Base-by-base conservation (phyloP, 2,113 vertebrate genomes). In the Xenopus laevis region DNA sequence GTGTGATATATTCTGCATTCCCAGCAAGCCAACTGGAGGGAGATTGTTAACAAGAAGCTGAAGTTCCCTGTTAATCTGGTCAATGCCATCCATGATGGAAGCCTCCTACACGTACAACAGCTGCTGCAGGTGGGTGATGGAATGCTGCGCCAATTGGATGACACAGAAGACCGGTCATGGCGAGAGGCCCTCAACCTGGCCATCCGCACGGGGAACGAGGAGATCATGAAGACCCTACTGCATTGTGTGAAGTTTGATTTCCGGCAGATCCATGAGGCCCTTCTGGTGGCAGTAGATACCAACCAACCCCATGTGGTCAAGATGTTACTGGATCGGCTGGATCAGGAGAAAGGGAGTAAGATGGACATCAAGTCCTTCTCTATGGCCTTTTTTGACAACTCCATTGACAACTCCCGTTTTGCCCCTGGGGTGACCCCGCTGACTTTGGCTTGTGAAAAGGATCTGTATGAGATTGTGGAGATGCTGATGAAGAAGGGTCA, bases 321-420 rank as follows among this genome's bases (percentile, higher is more conserved):
- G 68, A 87, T 83, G 63, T 88, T 97, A n/a, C 85, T 95, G 71
- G 92, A 95, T 79, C 88, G 91, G 1, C 83, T 96, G 60, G 94
- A 96, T 70, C 88, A 89, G 72, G 94, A 96, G 83, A 97, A 96
- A 61, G 92, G 91, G 1, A 68, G 73, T 21, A 95, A 96, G 79
- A 93, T 97, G 85, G 95, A 96, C 46, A 93, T 94, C 21, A 92
- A 84, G 71, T 95, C 95, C 45, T 97, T 95, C 84, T 95, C 94
- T 0, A 82, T 92, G 81, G 94, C 94, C 71, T 92, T 96, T 83
- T 95, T 95, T 30, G 95, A 96, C 82, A 92, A 87, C 2, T 95
- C 93, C 0, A 94, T 96, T 6, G 94, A 96, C 80, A 92, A 93
- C 79, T 94, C 95, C 1, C 91, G 92, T 82, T 97, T 95, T 60